These are phyloP conservation scores for Psephotus haematonotus DNA, from an alignment of 2,113 vertebrate species.

Conservation along the genomic window DNA sequence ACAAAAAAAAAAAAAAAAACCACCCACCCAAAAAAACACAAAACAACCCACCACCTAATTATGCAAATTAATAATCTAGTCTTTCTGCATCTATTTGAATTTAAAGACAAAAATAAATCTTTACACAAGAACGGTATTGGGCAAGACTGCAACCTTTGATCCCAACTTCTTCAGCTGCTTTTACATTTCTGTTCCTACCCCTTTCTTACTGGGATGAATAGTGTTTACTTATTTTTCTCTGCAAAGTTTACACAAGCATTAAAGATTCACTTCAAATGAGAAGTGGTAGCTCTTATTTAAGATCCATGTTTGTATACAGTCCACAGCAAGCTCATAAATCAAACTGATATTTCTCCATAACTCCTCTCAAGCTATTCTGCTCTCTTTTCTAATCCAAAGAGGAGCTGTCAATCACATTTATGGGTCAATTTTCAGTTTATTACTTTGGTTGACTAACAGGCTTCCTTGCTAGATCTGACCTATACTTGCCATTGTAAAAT, in stretches of 20 bases:
- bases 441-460: not conserved
- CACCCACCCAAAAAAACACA: too few species aligned
- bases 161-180: not conserved
- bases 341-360: not conserved
- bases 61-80: not conserved
- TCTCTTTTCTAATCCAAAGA: not conserved
- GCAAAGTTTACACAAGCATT: not conserved
- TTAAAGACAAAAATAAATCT: not conserved
- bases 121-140: not conserved
- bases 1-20: too few species aligned
- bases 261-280: conserved; percentile 7
- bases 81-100: not conserved
- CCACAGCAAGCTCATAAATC: not conserved
- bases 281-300: not conserved
- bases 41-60: not conserved
- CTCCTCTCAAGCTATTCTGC: not conserved
- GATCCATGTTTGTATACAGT: not conserved
- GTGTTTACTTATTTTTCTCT: not conserved
- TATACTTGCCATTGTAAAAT: not conserved
- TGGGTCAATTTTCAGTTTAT: conserved; percentile 32
- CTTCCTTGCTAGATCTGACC: not conserved
- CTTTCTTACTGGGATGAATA: not conserved
- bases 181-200: not conserved
- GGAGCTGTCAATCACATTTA: conserved; percentile 10
- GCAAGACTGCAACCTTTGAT: not conserved